Evolutionary conservation across 2,797 vertebrate species (phyloP).

Genomic region (Acipenser ruthenus): DNA sequence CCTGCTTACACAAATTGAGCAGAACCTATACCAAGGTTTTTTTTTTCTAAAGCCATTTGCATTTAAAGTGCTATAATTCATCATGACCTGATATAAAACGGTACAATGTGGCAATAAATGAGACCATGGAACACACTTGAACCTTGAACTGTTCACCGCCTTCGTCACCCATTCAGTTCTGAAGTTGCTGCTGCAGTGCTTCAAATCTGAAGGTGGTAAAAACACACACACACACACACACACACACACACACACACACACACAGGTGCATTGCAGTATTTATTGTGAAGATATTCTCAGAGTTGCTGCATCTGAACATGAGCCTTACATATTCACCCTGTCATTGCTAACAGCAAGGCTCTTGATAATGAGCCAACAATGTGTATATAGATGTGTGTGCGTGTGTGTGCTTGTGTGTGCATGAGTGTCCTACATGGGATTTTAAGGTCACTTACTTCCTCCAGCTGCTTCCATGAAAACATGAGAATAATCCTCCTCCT

Average conservation of each 20-base stretch:
- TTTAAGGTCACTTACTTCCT: constrained; percentile 37
- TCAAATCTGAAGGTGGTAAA: not conserved
- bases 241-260: too few relatives aligned
- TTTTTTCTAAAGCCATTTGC: constrained; percentile 24
- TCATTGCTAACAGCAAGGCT: not conserved
- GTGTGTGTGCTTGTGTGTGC: constrained; percentile 22
- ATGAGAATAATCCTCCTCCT: constrained; percentile 14
- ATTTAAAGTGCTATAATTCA: too few relatives aligned
- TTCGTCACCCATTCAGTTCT: not conserved
- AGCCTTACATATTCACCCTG: not conserved
- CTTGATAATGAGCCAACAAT: too few relatives aligned
- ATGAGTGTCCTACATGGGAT: constrained; percentile 20
- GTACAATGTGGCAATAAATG: not conserved
- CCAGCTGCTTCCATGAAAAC: constrained; percentile 18
- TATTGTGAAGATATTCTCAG: constrained; percentile 2
- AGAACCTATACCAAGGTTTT: constrained; percentile 51
- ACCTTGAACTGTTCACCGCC: not conserved
- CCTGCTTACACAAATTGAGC: constrained; percentile 39
- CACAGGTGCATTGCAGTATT: constrained; percentile 3
- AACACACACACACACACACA: too few relatives aligned
- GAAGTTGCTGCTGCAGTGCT: not conserved
- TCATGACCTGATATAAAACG: too few relatives aligned
- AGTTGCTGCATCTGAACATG: not conserved
- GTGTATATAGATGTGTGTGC: constrained; percentile 17
- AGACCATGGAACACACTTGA: not conserved